Conservation (phyloP, 2,888 invertebrate genomes). For the Congeria kusceri region DNA sequence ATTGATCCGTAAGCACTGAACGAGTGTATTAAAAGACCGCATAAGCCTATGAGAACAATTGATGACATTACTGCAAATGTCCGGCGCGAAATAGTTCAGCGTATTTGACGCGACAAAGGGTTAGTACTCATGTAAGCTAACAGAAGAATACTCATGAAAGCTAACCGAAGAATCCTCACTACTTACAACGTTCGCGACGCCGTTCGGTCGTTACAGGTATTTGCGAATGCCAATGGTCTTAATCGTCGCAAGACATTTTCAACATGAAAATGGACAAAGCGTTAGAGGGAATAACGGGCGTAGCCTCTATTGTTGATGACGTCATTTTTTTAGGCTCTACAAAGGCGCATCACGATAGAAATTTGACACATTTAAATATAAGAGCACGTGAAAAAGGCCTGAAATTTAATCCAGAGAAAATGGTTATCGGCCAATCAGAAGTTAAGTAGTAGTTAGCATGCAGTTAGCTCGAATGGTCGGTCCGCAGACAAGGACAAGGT, state of each 20-base stretch:
- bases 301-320: neutral
- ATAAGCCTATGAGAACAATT: neutral
- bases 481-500: slow-evolving; percentile 16
- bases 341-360: neutral
- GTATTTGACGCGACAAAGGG: neutral
- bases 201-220: neutral
- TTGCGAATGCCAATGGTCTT: neutral
- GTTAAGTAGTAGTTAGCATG: neutral
- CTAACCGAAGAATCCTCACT: neutral
- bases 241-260: slow-evolving; percentile 8
- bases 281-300: neutral
- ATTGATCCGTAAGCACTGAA: neutral
- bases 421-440: neutral
- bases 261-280: neutral
- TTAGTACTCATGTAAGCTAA: too few relatives aligned
- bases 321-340: neutral
- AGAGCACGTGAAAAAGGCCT: slow-evolving; percentile 1
- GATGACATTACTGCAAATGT: neutral
- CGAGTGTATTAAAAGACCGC: neutral
- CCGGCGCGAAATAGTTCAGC: too few relatives aligned
- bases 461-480: neutral
- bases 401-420: neutral
- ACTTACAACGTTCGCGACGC: neutral
- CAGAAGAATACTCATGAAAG: neutral
- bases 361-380: neutral